phyloP scores from a whole-genome alignment of 2,888 invertebrate genomes.

The Cristatella mucedo region DNA sequence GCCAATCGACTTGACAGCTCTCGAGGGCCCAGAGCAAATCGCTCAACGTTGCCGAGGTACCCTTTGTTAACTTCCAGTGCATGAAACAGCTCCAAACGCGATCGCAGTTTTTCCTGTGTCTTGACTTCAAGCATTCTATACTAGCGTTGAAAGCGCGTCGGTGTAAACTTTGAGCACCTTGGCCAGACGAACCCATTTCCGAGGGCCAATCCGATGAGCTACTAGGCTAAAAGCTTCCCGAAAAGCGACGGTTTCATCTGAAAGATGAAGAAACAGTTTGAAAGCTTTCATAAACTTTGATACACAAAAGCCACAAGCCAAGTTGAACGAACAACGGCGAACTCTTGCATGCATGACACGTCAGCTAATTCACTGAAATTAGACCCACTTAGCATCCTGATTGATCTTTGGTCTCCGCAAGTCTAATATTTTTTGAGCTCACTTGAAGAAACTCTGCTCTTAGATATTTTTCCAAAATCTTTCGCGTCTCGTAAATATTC shows the following conservation, averaged over 20 bases:
- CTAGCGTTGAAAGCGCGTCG: slow-evolving; percentile 1
- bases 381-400: no score
- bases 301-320: no score
- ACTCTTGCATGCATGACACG: no score
- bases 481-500: no score
- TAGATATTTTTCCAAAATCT: no score
- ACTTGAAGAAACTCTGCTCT: no score
- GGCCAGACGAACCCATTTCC: slow-evolving; percentile 5
- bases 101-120: slow-evolving; percentile 2
- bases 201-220: slow-evolving; percentile 5
- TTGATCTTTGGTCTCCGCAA: no score
- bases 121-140: neutral
- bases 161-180: slow-evolving; percentile 3
- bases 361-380: no score
- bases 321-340: no score
- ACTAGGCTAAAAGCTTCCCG: slow-evolving; percentile 7
- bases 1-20: slow-evolving; percentile 1
- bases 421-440: no score
- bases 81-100: slow-evolving; percentile 7
- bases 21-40: neutral
- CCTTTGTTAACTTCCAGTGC: slow-evolving; percentile 5
- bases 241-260: slow-evolving; percentile 4
- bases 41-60: neutral
- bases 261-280: neutral
- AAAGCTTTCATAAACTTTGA: no score